Evolutionary conservation across 1,140 invertebrate species (phyloP), one percentile per base, ranked within the genome.

Genomic region (Anthonomus grandis): DNA sequence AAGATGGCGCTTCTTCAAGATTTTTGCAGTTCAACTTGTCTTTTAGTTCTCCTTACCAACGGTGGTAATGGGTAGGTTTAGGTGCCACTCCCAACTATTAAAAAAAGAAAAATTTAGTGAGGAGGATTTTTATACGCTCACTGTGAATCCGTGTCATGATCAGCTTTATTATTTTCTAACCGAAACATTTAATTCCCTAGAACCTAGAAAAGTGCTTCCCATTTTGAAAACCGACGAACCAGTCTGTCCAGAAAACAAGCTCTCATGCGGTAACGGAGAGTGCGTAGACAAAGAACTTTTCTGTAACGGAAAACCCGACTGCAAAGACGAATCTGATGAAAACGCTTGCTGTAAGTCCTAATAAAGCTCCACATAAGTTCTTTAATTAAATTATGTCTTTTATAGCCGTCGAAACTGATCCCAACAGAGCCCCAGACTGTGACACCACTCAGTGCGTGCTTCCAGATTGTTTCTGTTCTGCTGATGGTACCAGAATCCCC

Each of bases 251-350:
- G 89, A 91, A 66, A 89, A 87, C 27, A 91, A 93, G 79, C 74
- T 94, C 19, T 87, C 90, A 36, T 94, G 91, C 70, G 91, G 91
- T 52, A 90, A 89, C 74, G 88, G 89, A 59, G 90, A 93, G 65
- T 94, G 92, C 75, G 82, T 95, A 21, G 89, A 92, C 59, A 93
- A 91, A 75, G 87, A 90, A 67, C 78, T 94, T 23, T 95, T 95
- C 80, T 97, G 93, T 76, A 92, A 96, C 71, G 90, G 90, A 70
- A 91, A 91, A 76, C 76, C 84, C 23, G 91, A 97, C 67, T 97
- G 94, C 76, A 87, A 89, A 66, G 94, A 97, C 74, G 89, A 93
- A 68, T 95, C 92, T 31, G 93, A 97, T 72, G 93, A 97, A 81
- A 93, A 92, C 68, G 90, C 92, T 62, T 96, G 93, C 81, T 86